A percentile compares a stretch with the other conserved stretches of the same genome.
Conservation (phyloP, 2,113 vertebrate genomes). For the Meriones unguiculatus region DNA sequence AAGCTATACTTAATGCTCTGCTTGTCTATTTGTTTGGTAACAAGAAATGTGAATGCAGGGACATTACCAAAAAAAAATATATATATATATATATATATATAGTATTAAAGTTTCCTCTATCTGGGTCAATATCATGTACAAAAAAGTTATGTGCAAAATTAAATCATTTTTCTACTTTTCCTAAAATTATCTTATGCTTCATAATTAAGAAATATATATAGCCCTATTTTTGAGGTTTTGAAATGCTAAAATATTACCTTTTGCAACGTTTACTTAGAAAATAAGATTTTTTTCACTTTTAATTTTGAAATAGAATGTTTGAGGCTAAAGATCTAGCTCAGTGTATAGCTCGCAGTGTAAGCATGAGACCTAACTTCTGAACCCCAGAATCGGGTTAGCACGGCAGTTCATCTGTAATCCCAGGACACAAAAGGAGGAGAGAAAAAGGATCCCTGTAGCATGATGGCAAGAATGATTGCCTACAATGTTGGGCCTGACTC, state of each 20-base stretch:
- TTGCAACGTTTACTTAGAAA: not conserved
- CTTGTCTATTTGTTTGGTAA: not conserved
- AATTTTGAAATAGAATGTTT: not conserved
- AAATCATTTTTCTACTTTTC: not conserved
- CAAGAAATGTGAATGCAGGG: not conserved
- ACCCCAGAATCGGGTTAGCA: not conserved
- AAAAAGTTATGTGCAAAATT: slow-evolving; percentile 45
- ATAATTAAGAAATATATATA: slow-evolving; percentile 4
- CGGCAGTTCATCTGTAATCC: too few species aligned
- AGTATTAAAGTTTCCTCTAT: not conserved
- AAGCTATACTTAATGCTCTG: not conserved
- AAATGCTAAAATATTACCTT: not conserved
- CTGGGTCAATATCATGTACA: not conserved
- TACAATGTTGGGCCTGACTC: not conserved
- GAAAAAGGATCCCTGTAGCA: not conserved
- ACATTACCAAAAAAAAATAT: slow-evolving; percentile 23
- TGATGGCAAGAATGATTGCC: not conserved
- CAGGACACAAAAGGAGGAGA: not conserved
- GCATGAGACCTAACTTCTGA: not conserved
- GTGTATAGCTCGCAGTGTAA: not conserved
- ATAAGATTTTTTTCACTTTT: not conserved
- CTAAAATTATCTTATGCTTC: not conserved
- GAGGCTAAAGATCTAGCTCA: not conserved
- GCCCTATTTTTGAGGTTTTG: not conserved
- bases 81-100: too few species aligned